phyloP scores from a whole-genome alignment of 2,888 invertebrate species.

The Campoletis raptor region DNA sequence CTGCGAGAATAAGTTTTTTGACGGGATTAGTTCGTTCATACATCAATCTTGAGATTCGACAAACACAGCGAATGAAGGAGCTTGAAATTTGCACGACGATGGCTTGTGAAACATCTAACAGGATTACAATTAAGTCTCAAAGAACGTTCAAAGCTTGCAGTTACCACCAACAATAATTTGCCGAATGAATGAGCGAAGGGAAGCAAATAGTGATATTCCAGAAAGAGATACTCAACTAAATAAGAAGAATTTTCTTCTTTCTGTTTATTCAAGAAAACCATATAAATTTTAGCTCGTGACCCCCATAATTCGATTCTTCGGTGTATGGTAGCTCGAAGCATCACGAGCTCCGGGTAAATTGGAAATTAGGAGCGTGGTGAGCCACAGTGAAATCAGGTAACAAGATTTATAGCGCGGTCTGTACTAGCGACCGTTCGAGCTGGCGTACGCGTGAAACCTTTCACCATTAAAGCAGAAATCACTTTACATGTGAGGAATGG shows the following conservation, averaged over 20 bases:
- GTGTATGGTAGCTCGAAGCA: constrained; percentile 11
- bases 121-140: neutral
- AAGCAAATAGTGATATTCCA: neutral
- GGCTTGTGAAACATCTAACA: neutral
- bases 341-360: constrained; percentile 27
- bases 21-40: neutral
- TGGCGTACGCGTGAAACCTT: constrained; percentile 36
- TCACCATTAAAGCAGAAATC: constrained; percentile 57
- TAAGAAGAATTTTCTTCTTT: neutral
- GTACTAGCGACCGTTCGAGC: neutral
- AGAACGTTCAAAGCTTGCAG: neutral
- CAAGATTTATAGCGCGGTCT: constrained; percentile 34
- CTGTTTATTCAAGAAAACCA: neutral
- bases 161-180: neutral
- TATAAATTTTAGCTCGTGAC: constrained; percentile 1
- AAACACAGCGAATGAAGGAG: neutral
- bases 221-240: neutral
- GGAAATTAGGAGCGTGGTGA: constrained; percentile 40
- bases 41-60: neutral
- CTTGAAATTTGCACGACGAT: neutral
- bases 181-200: neutral
- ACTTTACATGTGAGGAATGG: constrained; percentile 19
- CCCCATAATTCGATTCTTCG: neutral
- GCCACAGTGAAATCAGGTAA: constrained; percentile 53
- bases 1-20: neutral